Evolutionary conservation across 2,797 vertebrate genomes (phyloP).

Genomic region (Todus mexicanus): DNA sequence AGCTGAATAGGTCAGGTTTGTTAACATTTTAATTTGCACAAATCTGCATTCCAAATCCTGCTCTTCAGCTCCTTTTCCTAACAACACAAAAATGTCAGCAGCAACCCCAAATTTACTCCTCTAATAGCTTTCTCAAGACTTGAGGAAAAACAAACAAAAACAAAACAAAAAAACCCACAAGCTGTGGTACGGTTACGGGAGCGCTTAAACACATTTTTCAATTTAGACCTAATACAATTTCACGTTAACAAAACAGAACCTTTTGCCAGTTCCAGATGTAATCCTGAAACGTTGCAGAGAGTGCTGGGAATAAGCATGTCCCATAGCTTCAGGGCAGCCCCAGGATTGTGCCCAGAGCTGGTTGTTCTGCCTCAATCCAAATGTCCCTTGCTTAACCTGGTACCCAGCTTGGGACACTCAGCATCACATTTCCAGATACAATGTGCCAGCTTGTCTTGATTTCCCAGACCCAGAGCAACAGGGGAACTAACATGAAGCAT

Average conservation of each 20-base stretch:
- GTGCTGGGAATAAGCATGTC: not conserved
- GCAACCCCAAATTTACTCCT: constrained; percentile 22
- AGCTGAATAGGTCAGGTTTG: constrained; percentile 63
- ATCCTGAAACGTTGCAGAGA: not conserved
- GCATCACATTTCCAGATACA: not conserved
- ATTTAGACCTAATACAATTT: not conserved
- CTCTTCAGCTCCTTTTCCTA: constrained; percentile 9
- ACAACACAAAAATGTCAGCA: constrained; percentile 48
- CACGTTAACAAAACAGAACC: not conserved
- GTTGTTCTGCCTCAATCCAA: not conserved
- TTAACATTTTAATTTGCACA: constrained; percentile 64
- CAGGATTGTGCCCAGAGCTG: not conserved
- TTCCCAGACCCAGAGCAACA: not conserved
- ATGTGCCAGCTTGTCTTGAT: not conserved
- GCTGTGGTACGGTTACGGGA: not conserved
- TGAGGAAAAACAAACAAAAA: constrained; percentile 53
- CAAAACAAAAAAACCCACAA: not conserved
- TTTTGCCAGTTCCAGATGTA: constrained; percentile 11
- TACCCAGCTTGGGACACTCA: not conserved
- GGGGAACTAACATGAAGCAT: not conserved
- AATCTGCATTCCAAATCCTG: constrained; percentile 59
- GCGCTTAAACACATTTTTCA: not conserved
- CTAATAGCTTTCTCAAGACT: constrained; percentile 24
- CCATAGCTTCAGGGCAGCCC: not conserved
- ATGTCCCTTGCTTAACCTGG: not conserved